Percentiles rank a stretch among this genome's conserved stretches.
These are phyloP conservation scores for Apodemus agrarius DNA, from an alignment of 2,797 vertebrate species.

Conservation along the genomic window DNA sequence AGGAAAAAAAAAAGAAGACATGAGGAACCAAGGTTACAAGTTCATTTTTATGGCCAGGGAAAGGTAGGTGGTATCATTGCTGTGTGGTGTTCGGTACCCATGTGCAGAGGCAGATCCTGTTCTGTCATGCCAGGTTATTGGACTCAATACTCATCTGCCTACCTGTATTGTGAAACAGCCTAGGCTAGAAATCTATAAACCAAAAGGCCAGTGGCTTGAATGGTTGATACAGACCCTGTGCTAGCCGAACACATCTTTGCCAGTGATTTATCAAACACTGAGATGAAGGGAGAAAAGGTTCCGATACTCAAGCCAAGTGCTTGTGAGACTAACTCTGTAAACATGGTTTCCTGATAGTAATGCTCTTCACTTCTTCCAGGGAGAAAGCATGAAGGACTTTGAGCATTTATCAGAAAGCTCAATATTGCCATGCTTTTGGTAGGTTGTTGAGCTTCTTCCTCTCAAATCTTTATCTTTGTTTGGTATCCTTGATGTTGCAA, in stretches of 20 bases:
- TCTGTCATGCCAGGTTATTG: neutral
- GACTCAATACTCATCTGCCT: neutral
- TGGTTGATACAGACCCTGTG: neutral
- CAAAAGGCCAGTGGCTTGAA: neutral
- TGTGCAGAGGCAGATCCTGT: neutral
- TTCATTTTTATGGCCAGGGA: neutral
- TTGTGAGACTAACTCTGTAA: neutral
- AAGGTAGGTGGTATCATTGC: neutral
- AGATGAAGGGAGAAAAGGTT: neutral
- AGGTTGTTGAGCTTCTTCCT: conserved; percentile 6
- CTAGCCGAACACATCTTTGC: neutral
- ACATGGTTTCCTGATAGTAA: neutral
- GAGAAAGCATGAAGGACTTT: neutral
- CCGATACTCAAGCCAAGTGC: neutral
- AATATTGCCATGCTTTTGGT: neutral
- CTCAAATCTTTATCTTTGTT: conserved; percentile 41
- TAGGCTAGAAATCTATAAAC: neutral
- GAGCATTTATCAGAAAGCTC: neutral
- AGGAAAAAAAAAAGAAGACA: neutral
- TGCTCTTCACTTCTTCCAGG: neutral
- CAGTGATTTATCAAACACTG: neutral
- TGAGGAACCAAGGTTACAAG: neutral
- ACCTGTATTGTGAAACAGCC: neutral
- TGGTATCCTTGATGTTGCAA: conserved; percentile 44
- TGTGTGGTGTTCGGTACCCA: neutral